Evolutionary conservation across 2,113 vertebrate species (phyloP).

Genomic region (Falcunculus frontatus): DNA sequence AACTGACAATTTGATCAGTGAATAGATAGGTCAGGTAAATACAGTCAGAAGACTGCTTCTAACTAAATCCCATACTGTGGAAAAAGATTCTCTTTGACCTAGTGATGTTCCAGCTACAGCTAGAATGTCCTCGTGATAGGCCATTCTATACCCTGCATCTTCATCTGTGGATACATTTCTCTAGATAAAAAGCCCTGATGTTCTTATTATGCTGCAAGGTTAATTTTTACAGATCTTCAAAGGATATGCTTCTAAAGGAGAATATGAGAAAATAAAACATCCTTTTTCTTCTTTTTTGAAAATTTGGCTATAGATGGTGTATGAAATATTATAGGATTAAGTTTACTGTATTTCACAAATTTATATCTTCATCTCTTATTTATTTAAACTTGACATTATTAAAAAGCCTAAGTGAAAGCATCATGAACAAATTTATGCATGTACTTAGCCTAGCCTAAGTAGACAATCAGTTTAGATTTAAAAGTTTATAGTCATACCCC

Average conservation of each 20-base stretch:
- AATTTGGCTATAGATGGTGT: background rate
- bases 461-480: background rate
- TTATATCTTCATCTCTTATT: background rate
- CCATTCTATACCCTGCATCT: background rate
- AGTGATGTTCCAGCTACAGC: background rate
- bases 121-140: background rate
- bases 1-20: background rate
- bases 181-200: background rate
- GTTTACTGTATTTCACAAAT: background rate
- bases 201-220: background rate
- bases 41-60: background rate
- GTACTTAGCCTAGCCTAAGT: background rate
- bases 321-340: background rate
- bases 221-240: background rate
- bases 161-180: background rate
- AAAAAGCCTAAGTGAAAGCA: background rate
- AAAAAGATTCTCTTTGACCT: background rate
- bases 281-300: background rate
- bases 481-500: background rate
- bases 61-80: no score
- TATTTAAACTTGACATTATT: background rate
- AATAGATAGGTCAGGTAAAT: background rate
- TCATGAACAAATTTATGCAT: background rate
- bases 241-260: background rate
- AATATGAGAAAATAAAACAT: background rate